Conservation (phyloP, 2,113 vertebrate species). For the Onychostruthus taczanowskii region DNA sequence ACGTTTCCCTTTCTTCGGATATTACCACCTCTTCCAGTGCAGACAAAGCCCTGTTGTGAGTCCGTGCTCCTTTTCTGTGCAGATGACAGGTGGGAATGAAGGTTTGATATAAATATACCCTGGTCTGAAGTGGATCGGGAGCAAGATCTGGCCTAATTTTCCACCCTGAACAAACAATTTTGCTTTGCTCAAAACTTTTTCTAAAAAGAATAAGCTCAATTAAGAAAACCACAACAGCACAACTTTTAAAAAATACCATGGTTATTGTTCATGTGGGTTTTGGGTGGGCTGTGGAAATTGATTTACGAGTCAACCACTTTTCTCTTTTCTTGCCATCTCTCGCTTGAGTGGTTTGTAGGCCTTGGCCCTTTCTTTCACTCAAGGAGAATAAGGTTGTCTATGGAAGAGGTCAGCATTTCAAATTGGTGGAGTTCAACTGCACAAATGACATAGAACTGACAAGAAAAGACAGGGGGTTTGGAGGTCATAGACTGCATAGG, state of each 20-base stretch:
- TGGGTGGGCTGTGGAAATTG: constrained; percentile 86
- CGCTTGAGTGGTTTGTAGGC: constrained; percentile 82
- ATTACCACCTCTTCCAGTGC: background rate
- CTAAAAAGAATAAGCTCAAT: constrained; percentile 44
- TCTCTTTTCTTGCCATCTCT: constrained; percentile 80
- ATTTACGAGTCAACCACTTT: constrained; percentile 85
- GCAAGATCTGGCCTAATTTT: background rate
- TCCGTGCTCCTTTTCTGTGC: background rate
- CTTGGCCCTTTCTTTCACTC: constrained; percentile 78
- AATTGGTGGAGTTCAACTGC: constrained; percentile 85
- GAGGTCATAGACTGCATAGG: constrained; percentile 81
- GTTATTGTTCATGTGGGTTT: constrained; percentile 73
- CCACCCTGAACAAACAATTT: constrained; percentile 16
- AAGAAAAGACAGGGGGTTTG: constrained; percentile 84
- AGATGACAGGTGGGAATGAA: constrained; percentile 37
- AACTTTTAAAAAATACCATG: constrained; percentile 37
- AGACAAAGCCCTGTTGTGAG: constrained; percentile 24
- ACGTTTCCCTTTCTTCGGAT: background rate
- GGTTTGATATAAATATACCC: background rate
- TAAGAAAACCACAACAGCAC: constrained; percentile 58
- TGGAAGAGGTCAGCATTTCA: constrained; percentile 85
- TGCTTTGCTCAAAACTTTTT: constrained; percentile 22
- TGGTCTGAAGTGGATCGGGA: background rate
- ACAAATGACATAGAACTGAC: constrained; percentile 85
- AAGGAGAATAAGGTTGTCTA: constrained; percentile 82